These are phyloP conservation scores for Imbricaverruca yamaguchii DNA, from an alignment of 2,888 invertebrate genomes.

Conservation along the genomic window DNA sequence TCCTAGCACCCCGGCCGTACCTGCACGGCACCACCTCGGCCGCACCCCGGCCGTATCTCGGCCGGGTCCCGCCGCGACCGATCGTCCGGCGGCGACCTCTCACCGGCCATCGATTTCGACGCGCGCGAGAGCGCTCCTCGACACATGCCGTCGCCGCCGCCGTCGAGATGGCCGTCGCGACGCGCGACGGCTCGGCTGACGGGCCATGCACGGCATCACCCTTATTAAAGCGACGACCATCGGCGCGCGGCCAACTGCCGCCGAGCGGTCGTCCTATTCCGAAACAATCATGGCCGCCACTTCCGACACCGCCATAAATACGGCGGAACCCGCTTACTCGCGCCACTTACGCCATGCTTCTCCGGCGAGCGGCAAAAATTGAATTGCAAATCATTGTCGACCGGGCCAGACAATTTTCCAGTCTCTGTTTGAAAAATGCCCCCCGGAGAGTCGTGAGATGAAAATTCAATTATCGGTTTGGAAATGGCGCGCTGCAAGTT, in stretches of 20 bases:
- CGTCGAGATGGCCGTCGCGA: too few species aligned
- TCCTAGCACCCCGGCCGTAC: too few species aligned
- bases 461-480: conserved; percentile 19
- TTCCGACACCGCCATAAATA: not conserved
- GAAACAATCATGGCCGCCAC: conserved; percentile 12
- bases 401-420: conserved; percentile 4
- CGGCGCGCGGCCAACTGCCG: not conserved
- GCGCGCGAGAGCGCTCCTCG: too few species aligned
- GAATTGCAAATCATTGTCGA: conserved; percentile 19
- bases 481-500: conserved; percentile 11
- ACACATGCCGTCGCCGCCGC: too few species aligned
- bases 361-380: not conserved
- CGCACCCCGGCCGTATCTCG: too few species aligned
- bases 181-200: too few species aligned
- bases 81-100: too few species aligned
- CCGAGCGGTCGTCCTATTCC: not conserved
- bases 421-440: conserved; percentile 18
- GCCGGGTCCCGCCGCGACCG: too few species aligned
- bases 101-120: too few species aligned
- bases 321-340: not conserved
- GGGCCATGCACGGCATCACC: not conserved
- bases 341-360: not conserved
- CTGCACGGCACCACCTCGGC: too few species aligned
- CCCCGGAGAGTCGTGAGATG: conserved; percentile 18
- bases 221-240: conserved; percentile 5